These are phyloP conservation scores for Eupithecia centaureata DNA, from an alignment of 2,888 invertebrate species.

Conservation along the genomic window DNA sequence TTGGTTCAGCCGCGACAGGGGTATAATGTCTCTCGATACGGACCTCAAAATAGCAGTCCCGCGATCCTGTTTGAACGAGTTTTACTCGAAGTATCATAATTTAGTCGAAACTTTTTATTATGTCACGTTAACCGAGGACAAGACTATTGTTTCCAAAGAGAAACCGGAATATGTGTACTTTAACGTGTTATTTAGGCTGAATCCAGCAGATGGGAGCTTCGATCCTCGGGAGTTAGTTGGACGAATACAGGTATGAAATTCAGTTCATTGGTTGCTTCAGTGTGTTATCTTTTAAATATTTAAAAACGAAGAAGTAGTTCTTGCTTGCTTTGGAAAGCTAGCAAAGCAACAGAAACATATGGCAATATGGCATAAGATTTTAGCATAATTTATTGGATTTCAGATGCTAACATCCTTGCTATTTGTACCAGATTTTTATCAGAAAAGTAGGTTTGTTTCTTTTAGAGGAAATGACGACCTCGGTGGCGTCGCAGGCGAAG, in stretches of 20 bases:
- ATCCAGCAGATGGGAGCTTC: constrained; percentile 71
- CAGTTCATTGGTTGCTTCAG: not conserved
- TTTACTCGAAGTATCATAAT: constrained; percentile 76
- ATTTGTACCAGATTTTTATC: not conserved
- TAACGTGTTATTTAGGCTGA: constrained; percentile 74
- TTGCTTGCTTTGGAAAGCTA: not conserved
- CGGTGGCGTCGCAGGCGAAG: too few relatives aligned
- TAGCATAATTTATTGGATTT: not conserved
- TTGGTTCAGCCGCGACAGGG: constrained; percentile 55
- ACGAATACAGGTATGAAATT: constrained; percentile 72
- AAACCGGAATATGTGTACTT: constrained; percentile 74
- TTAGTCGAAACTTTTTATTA: constrained; percentile 81
- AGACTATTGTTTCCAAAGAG: constrained; percentile 62
- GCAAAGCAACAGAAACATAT: not conserved
- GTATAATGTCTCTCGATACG: constrained; percentile 76
- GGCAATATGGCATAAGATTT: not conserved
- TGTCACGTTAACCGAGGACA: constrained; percentile 76
- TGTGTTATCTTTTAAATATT: not conserved
- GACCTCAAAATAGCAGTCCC: constrained; percentile 75
- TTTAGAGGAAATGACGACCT: too few relatives aligned
- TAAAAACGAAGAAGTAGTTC: not conserved
- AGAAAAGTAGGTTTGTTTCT: too few relatives aligned
- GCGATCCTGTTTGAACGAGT: constrained; percentile 72
- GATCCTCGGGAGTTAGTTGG: constrained; percentile 71
- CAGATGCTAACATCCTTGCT: not conserved